These are phyloP conservation scores for Hypomecis punctinalis DNA, from an alignment of 2,888 invertebrate species.

Conservation along the genomic window DNA sequence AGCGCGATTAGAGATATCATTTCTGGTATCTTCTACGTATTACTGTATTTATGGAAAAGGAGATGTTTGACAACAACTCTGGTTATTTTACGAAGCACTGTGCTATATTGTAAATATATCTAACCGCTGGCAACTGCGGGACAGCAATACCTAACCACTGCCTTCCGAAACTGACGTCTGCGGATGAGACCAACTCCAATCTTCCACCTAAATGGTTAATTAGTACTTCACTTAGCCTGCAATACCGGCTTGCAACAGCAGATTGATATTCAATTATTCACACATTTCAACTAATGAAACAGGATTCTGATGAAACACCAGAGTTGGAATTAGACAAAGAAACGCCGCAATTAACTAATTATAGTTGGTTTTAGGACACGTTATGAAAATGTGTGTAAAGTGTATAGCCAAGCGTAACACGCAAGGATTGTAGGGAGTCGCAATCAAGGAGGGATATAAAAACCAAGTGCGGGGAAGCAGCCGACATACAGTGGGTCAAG, in stretches of 20 bases:
- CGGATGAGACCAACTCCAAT: constrained; percentile 2
- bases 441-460: constrained; percentile 67
- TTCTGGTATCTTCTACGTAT: too few species aligned
- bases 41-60: too few species aligned
- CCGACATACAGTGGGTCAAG: constrained; percentile 47
- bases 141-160: too few species aligned
- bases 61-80: too few species aligned
- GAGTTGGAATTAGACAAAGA: constrained; percentile 50
- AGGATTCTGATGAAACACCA: constrained; percentile 63
- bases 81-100: too few species aligned
- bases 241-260: constrained; percentile 11
- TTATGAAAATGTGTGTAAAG: constrained; percentile 69
- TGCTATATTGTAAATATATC: too few species aligned
- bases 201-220: constrained; percentile 9
- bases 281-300: constrained; percentile 45
- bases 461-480: constrained; percentile 44
- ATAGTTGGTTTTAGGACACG: constrained; percentile 56
- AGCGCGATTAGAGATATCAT: too few species aligned
- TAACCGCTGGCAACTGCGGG: too few species aligned
- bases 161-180: not conserved
- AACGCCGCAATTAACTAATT: constrained; percentile 55
- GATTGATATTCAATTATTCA: constrained; percentile 39
- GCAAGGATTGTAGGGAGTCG: constrained; percentile 65
- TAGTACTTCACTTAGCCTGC: constrained; percentile 4
- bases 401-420: constrained; percentile 77